These are phyloP conservation scores for Prunella fulvescens DNA, from an alignment of 2,113 vertebrate genomes.

Conservation along the genomic window DNA sequence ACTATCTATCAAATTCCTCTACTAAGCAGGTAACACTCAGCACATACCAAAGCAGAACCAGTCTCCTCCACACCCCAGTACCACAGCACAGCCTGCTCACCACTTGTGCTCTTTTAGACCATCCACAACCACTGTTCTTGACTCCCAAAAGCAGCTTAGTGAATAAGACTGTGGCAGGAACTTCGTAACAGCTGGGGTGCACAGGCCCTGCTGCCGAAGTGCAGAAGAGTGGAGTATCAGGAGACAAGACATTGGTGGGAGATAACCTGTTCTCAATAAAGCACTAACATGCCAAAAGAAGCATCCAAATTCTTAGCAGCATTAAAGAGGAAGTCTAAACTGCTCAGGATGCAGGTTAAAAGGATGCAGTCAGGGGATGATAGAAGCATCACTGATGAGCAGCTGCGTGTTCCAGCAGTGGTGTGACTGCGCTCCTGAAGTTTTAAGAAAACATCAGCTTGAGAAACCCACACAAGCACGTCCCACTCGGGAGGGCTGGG, in stretches of 20 bases:
- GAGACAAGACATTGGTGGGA: background rate
- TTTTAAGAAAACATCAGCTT: background rate
- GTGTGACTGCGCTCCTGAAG: accelerated
- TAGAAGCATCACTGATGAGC: background rate
- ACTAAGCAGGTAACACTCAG: background rate
- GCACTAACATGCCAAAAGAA: background rate
- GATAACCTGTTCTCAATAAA: background rate
- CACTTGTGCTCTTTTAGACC: background rate
- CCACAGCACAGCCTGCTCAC: background rate
- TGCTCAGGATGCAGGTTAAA: background rate
- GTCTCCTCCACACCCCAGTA: background rate
- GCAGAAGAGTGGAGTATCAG: background rate
- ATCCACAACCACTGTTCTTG: background rate
- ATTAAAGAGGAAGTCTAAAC: background rate
- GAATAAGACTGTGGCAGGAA: background rate
- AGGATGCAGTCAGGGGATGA: background rate
- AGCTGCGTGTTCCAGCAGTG: background rate
- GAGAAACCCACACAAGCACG: background rate
- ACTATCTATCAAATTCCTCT: background rate
- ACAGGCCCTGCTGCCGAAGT: accelerated
- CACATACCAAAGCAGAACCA: background rate
- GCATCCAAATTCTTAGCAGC: background rate
- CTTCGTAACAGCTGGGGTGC: background rate
- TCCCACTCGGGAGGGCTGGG: background rate
- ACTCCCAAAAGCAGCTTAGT: background rate